phyloP scores from a whole-genome alignment of 2,888 invertebrate genomes.

The Allygus modestus region DNA sequence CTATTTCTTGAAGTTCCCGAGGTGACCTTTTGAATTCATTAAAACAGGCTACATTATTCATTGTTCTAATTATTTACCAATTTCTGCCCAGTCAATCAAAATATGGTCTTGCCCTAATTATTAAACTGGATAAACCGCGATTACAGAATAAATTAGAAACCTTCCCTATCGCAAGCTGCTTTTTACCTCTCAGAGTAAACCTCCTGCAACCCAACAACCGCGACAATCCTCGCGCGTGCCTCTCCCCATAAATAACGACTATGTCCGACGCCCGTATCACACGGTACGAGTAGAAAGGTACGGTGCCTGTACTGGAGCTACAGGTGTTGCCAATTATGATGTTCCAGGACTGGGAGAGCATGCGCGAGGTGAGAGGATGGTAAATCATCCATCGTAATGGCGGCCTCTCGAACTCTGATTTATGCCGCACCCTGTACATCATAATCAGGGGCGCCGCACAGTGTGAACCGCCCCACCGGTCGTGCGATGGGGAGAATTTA shows the following conservation, averaged over 20 bases:
- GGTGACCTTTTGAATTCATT: no score
- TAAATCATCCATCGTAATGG: constrained; percentile 51
- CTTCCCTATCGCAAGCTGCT: no score
- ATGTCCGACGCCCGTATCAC: constrained; percentile 2
- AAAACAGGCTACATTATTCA: no score
- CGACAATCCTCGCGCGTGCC: not conserved
- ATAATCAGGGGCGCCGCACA: constrained; percentile 27
- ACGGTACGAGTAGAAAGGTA: not conserved
- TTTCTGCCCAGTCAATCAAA: no score
- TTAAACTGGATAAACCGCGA: no score
- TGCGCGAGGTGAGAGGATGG: constrained; percentile 7
- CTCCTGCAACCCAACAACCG: no score
- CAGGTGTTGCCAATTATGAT: constrained; percentile 52
- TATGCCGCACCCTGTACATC: constrained; percentile 49
- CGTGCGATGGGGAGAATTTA: not conserved
- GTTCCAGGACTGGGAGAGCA: constrained; percentile 1
- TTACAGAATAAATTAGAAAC: no score
- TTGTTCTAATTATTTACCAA: no score
- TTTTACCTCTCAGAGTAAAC: no score
- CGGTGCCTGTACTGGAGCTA: not conserved
- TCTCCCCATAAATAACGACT: not conserved
- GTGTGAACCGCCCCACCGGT: not conserved
- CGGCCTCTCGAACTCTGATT: constrained; percentile 28
- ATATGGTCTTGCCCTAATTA: no score
- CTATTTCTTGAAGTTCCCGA: no score